Evolutionary conservation across 2,113 vertebrate genomes (phyloP).

Genomic region (Lota lota): DNA sequence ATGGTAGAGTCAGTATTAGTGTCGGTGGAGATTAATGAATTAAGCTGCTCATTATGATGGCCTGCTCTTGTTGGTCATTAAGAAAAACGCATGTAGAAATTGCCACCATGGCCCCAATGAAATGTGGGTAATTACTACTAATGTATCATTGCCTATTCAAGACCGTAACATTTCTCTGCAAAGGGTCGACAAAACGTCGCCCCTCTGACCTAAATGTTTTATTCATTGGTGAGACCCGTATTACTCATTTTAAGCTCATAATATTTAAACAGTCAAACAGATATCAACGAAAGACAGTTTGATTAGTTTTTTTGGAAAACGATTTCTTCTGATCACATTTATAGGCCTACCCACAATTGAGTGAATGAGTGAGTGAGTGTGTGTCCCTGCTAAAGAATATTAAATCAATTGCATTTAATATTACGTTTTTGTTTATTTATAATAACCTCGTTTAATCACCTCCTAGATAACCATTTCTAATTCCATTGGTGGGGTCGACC

Average conservation of each 20-base stretch:
- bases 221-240: slow-evolving; percentile 84
- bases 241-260: slow-evolving; percentile 78
- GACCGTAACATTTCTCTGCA: slow-evolving; percentile 63
- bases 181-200: slow-evolving; percentile 58
- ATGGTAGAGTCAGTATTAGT: too few relatives aligned
- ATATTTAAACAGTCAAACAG: too few relatives aligned
- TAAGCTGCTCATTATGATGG: slow-evolving; percentile 92
- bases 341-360: too few relatives aligned
- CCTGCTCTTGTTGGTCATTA: slow-evolving; percentile 91
- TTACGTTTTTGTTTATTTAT: too few relatives aligned
- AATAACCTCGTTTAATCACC: too few relatives aligned
- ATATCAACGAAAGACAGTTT: too few relatives aligned
- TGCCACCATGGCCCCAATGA: slow-evolving; percentile 85
- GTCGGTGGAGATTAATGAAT: slow-evolving; percentile 86
- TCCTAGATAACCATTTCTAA: too few relatives aligned
- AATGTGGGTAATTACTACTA: slow-evolving; percentile 94
- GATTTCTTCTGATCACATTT: neutral
- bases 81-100: slow-evolving; percentile 77
- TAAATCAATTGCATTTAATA: too few relatives aligned
- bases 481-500: too few relatives aligned
- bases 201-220: slow-evolving; percentile 86
- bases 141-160: slow-evolving; percentile 95
- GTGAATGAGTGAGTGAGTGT: neutral
- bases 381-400: neutral
- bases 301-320: neutral